Base-by-base conservation (phyloP, 2,888 invertebrate genomes). In the Gymnocheta viridis region DNA sequence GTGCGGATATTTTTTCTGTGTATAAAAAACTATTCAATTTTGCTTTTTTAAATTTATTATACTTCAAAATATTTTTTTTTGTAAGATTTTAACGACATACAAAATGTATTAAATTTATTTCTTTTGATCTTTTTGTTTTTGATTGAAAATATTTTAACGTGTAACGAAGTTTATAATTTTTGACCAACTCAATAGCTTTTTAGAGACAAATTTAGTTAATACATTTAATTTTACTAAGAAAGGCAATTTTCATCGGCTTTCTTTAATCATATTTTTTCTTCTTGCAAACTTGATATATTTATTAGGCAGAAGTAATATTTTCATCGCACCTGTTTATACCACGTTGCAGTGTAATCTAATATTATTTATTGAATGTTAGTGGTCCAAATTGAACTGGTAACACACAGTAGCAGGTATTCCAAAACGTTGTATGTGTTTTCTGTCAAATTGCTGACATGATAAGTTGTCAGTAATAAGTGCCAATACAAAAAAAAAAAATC, bases 381-480 rank as follows among this genome's bases (percentile, higher is more conserved):
- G 44, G 29, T 10, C 17, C 4, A 32, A 66, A 32, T 19, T 66
- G 35, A 56, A 17, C n/a, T 56, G 35, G 32, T 19, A 32, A 10
- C 47, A 35, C 12, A 19, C 27, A 32, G 51, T 29, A 54, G 29
- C 44, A 66, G 12, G 22, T 64, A 29, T 54, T 14, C 6, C 51
- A 54, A 67, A 51, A 24, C 4, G 0, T 32, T 47, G 19, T 32
- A 6, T 44, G n/a, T 22, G 14, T 74, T 54, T 60, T 58, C 5
- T 19, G 5, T 29, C 51, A 73, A 78, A 69, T 7, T 74, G 69
- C 67, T 79, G 79, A 82, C 72, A 67, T 60, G 58, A 67, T 49
- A 60, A 35, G 54, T 44, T 82, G 78, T 41, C 67, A 82, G 24
- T 49, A 64, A 74, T 60, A 82, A 79, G 73, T 72, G 84, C 4